Conservation (phyloP, 2,797 vertebrate genomes). For the Tokudaia muenninki region DNA sequence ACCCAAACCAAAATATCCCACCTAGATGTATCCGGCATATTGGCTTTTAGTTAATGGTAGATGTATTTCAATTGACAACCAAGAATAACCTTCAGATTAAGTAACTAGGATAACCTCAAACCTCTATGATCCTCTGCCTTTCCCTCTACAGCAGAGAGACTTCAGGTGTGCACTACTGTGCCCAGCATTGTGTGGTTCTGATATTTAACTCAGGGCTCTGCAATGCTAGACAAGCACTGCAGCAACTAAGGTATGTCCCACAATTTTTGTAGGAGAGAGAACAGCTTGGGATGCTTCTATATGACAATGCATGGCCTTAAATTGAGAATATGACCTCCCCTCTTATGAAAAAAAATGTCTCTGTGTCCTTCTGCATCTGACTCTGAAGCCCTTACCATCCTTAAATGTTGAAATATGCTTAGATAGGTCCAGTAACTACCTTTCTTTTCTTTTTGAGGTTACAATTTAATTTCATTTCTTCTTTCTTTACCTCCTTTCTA, state of each 20-base stretch:
- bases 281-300: neutral
- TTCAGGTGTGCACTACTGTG: neutral
- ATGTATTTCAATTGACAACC: neutral
- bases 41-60: neutral
- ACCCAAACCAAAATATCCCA: neutral
- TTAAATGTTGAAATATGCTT: neutral
- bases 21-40: neutral
- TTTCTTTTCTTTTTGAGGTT: neutral
- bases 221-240: neutral
- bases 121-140: neutral
- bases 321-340: neutral
- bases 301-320: neutral
- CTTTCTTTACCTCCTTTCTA: too few relatives aligned
- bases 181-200: neutral
- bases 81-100: neutral
- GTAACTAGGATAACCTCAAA: neutral
- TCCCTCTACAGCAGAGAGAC: neutral
- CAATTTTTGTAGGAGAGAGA: neutral
- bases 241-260: neutral
- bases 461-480: too few relatives aligned
- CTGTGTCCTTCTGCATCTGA: neutral
- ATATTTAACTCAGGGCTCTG: neutral
- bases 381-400: neutral
- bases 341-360: neutral
- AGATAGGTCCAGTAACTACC: neutral